Evolutionary conservation across 1,140 invertebrate species (phyloP).

Genomic region (Ridgeia piscesae): DNA sequence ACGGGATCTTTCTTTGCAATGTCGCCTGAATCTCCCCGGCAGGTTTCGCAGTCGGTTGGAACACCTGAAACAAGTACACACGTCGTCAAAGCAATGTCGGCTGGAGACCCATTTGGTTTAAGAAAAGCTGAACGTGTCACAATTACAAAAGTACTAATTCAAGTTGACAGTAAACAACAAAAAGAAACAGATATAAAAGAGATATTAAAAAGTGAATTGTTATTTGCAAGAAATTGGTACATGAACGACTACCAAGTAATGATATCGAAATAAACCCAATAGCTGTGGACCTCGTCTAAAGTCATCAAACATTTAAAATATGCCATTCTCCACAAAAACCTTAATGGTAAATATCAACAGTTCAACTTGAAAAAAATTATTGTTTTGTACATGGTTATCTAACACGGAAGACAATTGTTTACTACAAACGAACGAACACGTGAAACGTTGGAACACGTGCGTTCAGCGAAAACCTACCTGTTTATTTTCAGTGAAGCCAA

Average conservation of each 20-base stretch:
- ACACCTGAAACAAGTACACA: conserved; percentile 64
- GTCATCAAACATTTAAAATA: neutral
- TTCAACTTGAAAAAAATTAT: neutral
- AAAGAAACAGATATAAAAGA: neutral
- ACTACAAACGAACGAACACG: neutral
- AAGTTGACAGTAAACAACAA: neutral
- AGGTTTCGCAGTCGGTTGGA: conserved; percentile 73
- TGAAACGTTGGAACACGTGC: neutral
- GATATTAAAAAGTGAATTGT: neutral
- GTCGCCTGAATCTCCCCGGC: conserved; percentile 74
- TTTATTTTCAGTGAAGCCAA: conserved; percentile 60
- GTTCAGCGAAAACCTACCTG: conserved; percentile 4
- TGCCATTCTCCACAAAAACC: neutral
- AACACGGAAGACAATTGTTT: neutral
- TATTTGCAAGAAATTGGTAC: neutral
- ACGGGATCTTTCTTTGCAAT: conserved; percentile 46
- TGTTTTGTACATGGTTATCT: neutral
- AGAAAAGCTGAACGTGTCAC: neutral
- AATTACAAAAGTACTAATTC: neutral
- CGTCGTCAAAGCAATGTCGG: conserved; percentile 49
- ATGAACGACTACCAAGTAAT: neutral
- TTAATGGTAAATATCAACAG: neutral
- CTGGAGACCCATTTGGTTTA: neutral
- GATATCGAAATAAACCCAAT: neutral
- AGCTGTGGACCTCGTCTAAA: neutral